A percentile compares a stretch with the other conserved stretches of the same genome.
Evolutionary conservation across 2,797 vertebrate genomes (phyloP).

Genomic region (Acanthurus lineatus): DNA sequence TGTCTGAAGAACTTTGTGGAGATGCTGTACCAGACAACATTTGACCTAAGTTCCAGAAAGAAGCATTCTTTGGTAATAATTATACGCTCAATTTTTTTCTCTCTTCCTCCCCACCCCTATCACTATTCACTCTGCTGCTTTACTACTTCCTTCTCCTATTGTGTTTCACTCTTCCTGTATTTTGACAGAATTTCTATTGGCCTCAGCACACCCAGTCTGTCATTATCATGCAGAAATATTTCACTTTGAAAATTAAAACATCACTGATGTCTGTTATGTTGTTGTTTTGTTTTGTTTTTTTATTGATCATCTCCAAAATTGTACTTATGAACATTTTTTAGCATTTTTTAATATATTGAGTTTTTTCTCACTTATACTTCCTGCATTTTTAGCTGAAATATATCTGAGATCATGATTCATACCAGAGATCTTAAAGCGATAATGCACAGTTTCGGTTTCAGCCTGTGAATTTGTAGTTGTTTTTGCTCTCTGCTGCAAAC

Average conservation of each 20-base stretch:
- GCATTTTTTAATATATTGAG: not conserved
- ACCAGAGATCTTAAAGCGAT: too few species aligned
- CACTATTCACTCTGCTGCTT: not conserved
- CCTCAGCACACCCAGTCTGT: not conserved
- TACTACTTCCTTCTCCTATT: slow-evolving; percentile 22
- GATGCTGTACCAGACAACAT: slow-evolving; percentile 99
- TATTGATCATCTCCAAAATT: not conserved
- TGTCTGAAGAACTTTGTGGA: slow-evolving; percentile 99
- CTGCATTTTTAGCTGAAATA: not conserved
- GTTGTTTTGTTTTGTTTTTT: not conserved
- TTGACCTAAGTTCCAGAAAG: slow-evolving; percentile 99
- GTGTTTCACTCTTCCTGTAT: slow-evolving; percentile 38
- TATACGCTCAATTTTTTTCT: not conserved
- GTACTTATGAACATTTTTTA: not conserved
- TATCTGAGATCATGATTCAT: not conserved
- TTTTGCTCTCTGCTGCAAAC: not conserved
- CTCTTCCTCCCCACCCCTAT: not conserved
- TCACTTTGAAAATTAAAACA: slow-evolving; percentile 10
- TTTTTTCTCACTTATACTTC: not conserved
- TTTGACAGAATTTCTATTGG: slow-evolving; percentile 16
- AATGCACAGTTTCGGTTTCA: not conserved
- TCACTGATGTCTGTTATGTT: not conserved
- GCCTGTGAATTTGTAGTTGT: not conserved
- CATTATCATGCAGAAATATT: not conserved
- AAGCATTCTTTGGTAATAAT: slow-evolving; percentile 96